A percentile compares a stretch with the other conserved stretches of the same genome.
Evolutionary conservation across 2,888 invertebrate species (phyloP).

Genomic region (Piscicola geometra): DNA sequence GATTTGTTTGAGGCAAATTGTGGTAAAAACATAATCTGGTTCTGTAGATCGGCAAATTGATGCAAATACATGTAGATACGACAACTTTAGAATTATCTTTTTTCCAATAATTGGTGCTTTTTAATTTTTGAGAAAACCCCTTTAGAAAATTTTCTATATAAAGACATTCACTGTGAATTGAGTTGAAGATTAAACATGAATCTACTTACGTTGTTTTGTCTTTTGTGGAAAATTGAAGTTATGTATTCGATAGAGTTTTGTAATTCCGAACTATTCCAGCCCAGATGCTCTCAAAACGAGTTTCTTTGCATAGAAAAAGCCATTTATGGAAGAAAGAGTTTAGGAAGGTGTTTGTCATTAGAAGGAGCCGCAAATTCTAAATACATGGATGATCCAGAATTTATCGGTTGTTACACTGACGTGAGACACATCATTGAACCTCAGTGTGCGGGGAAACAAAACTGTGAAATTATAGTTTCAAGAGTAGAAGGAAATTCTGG

Average conservation of each 20-base stretch:
- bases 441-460: constrained; percentile 25
- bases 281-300: constrained; percentile 18
- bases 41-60: too few relatives aligned
- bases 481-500: neutral
- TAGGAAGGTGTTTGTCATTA: constrained; percentile 22
- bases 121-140: too few relatives aligned
- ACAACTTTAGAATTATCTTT: too few relatives aligned
- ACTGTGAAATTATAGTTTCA: constrained; percentile 26
- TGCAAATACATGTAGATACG: too few relatives aligned
- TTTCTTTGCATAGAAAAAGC: constrained; percentile 20
- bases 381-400: constrained; percentile 1
- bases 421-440: constrained; percentile 8
- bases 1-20: too few relatives aligned
- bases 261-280: constrained; percentile 28
- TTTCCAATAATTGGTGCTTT: too few relatives aligned
- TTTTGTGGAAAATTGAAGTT: neutral
- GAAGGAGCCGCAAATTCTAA: constrained; percentile 13
- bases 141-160: too few relatives aligned
- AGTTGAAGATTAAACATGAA: too few relatives aligned
- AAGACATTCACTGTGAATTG: too few relatives aligned
- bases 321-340: constrained; percentile 28
- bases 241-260: constrained; percentile 18
- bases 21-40: too few relatives aligned
- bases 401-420: constrained; percentile 34
- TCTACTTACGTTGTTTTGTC: too few relatives aligned